Conservation (phyloP, 2,888 invertebrate species). For the Ypsolopha sequella region DNA sequence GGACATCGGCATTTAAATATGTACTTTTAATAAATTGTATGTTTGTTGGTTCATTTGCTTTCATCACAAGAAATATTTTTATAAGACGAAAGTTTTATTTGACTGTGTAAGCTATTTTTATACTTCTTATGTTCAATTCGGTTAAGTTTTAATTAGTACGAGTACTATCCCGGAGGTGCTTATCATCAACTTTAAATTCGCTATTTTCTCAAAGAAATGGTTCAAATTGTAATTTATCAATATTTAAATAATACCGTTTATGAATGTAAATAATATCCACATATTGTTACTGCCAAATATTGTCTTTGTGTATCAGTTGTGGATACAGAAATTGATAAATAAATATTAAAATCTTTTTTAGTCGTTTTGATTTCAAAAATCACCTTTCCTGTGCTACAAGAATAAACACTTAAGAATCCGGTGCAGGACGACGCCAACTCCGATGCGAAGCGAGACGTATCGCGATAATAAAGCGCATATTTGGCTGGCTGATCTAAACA, state of each 20-base stretch:
- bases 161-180: conserved; percentile 14
- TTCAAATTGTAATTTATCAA: conserved; percentile 26
- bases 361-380: background rate
- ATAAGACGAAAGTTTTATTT: conserved; percentile 22
- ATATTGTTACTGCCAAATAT: conserved; percentile 39
- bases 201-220: conserved; percentile 10
- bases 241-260: conserved; percentile 12
- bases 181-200: conserved; percentile 10
- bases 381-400: too few relatives aligned
- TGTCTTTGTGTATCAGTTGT: conserved; percentile 55
- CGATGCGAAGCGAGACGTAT: too few relatives aligned
- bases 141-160: conserved; percentile 4
- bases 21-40: conserved; percentile 20
- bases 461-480: too few relatives aligned
- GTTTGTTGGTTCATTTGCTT: conserved; percentile 16
- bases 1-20: conserved; percentile 12
- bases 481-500: too few relatives aligned
- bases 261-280: conserved; percentile 37
- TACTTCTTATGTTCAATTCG: conserved; percentile 21
- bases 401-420: too few relatives aligned
- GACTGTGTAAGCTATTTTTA: conserved; percentile 32
- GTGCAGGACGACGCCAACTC: too few relatives aligned
- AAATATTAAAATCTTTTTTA: conserved; percentile 34
- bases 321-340: conserved; percentile 71
- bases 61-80: conserved; percentile 21